phyloP scores from a whole-genome alignment of 2,888 invertebrate species.

The Neoascia interrupta region DNA sequence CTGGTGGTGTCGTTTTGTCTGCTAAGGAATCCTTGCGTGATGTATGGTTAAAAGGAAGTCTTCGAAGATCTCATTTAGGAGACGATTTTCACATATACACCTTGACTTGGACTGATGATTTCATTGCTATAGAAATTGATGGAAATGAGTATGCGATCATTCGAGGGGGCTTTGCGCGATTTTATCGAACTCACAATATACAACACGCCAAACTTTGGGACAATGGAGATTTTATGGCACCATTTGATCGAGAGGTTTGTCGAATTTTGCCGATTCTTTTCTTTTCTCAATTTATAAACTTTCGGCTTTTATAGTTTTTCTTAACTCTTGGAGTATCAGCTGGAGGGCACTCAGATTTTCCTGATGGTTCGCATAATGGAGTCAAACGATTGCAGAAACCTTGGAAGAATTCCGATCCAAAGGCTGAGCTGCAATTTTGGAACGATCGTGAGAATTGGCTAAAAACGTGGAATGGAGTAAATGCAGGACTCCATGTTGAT shows the following conservation, averaged over 20 bases:
- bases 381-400: conserved; percentile 82
- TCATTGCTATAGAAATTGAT: conserved; percentile 80
- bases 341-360: conserved; percentile 87
- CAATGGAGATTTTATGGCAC: conserved; percentile 83
- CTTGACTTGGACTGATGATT: conserved; percentile 83
- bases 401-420: conserved; percentile 86
- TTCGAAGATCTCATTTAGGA: conserved; percentile 80
- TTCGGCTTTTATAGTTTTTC: conserved; percentile 85
- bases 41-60: conserved; percentile 71
- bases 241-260: conserved; percentile 86
- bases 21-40: conserved; percentile 76
- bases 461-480: conserved; percentile 84
- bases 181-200: conserved; percentile 60
- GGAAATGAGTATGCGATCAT: conserved; percentile 81
- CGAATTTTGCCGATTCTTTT: background rate
- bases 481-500: conserved; percentile 77
- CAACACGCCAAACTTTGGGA: conserved; percentile 82
- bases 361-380: conserved; percentile 80
- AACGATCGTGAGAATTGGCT: conserved; percentile 83
- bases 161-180: conserved; percentile 73
- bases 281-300: no score
- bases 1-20: conserved; percentile 75
- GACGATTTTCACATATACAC: conserved; percentile 85
- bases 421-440: conserved; percentile 87
- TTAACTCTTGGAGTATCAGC: conserved; percentile 88